These are phyloP conservation scores for Drosophila paramelanica DNA, from an alignment of 2,888 invertebrate species.

Conservation along the genomic window DNA sequence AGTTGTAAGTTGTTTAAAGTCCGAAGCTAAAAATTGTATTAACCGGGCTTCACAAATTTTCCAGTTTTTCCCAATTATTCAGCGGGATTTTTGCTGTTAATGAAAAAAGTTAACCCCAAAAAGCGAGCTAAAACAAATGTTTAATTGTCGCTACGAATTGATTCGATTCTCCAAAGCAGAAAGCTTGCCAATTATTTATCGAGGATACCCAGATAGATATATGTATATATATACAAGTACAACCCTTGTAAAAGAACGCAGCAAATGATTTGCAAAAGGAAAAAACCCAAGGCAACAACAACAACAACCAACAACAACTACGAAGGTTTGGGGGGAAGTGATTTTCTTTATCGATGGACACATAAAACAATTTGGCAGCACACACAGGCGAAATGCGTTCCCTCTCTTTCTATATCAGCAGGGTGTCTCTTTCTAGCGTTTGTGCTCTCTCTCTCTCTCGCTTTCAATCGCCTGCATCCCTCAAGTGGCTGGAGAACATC, in stretches of 20 bases:
- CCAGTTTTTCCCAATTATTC: not conserved
- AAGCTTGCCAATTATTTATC: conserved; percentile 24
- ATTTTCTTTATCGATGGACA: conserved; percentile 72
- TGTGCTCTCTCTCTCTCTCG: conserved; percentile 4
- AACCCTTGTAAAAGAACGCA: conserved; percentile 52
- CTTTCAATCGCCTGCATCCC: conserved; percentile 33
- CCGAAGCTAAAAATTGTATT: conserved; percentile 10
- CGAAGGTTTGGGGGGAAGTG: conserved; percentile 56
- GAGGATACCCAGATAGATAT: conserved; percentile 12
- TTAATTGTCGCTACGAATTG: conserved; percentile 22
- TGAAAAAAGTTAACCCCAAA: conserved; percentile 15
- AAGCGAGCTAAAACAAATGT: conserved; percentile 5
- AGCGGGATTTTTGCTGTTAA: conserved; percentile 2
- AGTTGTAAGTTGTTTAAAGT: conserved; percentile 5
- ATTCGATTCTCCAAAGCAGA: conserved; percentile 2
- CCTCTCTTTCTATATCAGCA: conserved; percentile 8
- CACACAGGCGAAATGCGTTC: conserved; percentile 10
- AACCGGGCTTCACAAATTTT: conserved; percentile 1
- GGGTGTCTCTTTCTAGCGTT: not conserved
- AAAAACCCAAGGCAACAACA: conserved; percentile 23
- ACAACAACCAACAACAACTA: conserved; percentile 18
- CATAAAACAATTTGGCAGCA: conserved; percentile 71
- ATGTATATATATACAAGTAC: not conserved
- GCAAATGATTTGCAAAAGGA: conserved; percentile 47
- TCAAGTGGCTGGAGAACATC: conserved; percentile 57